Base-by-base conservation (phyloP, 2,888 invertebrate genomes). In the Allophyes oxyacanthae region DNA sequence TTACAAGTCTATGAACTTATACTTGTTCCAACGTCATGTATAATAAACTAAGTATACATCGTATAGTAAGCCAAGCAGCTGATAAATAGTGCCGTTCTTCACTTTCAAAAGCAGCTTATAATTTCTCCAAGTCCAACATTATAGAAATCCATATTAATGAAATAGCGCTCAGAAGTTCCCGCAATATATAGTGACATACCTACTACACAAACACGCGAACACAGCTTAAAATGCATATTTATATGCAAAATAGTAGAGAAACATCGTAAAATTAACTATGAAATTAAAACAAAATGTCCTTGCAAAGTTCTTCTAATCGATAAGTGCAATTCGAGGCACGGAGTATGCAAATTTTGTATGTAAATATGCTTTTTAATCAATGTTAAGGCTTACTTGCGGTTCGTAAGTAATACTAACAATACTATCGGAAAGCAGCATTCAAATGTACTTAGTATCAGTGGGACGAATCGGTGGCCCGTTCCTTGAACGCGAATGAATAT, bases 291-390 rank as follows among this genome's bases (percentile, higher is more conserved):
- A 74, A 78, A 79, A 72, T 67, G 77, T 77, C 78, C 75, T 81
- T 75, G 73, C 73, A 34, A 51, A 75, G 67, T 82, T 83, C 79
- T 82, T 83, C 79, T 79, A 88, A 90, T 91, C 90, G 91, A 91
- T 91, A 91, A 87, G 79, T 86, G 85, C 87, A 81, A 86, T 86
- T 86, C 91, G 81, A 85, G 81, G 88, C 92, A 91, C 92, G 91
- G 87, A 85, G 83, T 89, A 92, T 92, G 92, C 86, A 89, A 93
- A 93, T 92, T 67, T 73, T 83, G 76, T 84, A 90, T 90, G 86
- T 87, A 90, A 91, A 91, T 89, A 85, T 82, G 84, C 80, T 85
- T 89, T 88, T 89, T 92, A 93, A 92, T 93, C 92, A 91, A 90
- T 88, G 89, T 88, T 79, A 85, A 83, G 80, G 79, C 79, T 83